These are phyloP conservation scores for Atherinosoma microstoma DNA, from an alignment of 2,797 vertebrate species.

Conservation along the genomic window DNA sequence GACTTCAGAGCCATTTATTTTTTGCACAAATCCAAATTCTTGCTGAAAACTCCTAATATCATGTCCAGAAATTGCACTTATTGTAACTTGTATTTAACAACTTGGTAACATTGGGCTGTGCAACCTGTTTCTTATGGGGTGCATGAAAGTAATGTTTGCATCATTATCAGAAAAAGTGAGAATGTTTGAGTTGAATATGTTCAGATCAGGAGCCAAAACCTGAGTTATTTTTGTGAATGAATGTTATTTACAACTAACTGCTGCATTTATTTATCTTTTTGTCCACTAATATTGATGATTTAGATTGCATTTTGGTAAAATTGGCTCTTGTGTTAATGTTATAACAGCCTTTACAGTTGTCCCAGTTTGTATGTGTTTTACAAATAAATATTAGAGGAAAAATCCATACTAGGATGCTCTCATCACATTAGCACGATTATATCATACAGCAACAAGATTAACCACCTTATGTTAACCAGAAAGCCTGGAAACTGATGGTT, in stretches of 20 bases:
- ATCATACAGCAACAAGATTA: conserved; percentile 20
- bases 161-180: no score
- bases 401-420: not conserved
- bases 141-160: no score
- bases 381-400: conserved; percentile 13
- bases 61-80: no score
- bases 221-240: not conserved
- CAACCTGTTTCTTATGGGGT: no score
- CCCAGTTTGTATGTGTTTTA: not conserved
- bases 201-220: not conserved
- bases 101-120: no score
- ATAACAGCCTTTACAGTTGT: not conserved
- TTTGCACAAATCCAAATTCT: not conserved
- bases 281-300: not conserved
- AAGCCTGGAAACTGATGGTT: conserved; percentile 5
- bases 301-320: not conserved
- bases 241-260: not conserved
- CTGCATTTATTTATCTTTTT: not conserved
- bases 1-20: not conserved
- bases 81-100: no score
- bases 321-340: not conserved
- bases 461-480: conserved; percentile 7
- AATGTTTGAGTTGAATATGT: no score
- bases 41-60: not conserved
- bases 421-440: not conserved